Conservation (phyloP, 2,113 vertebrate genomes). For the Aleadryas rufinucha region DNA sequence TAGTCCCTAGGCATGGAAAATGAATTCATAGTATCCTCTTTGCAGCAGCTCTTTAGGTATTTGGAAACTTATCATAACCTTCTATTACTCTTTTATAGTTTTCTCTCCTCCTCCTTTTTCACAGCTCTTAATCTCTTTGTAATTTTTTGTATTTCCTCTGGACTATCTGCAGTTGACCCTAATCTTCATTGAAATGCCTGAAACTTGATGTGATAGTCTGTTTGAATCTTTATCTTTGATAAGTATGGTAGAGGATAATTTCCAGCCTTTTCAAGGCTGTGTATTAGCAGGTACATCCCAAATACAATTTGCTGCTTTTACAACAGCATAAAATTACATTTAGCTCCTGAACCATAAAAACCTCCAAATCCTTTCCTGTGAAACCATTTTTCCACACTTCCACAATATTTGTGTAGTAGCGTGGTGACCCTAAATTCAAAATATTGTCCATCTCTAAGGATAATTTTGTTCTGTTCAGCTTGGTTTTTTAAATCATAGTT, state of each 20-base stretch:
- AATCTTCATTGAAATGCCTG: not conserved
- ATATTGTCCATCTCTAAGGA: not conserved
- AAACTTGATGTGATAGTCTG: not conserved
- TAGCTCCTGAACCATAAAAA: not conserved
- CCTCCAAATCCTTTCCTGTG: not conserved
- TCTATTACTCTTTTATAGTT: not conserved
- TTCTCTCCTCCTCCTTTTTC: not conserved
- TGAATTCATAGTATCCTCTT: not conserved
- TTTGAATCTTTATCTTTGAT: not conserved
- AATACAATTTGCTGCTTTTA: slow-evolving; percentile 8
- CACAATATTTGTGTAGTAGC: not conserved
- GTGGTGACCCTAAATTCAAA: not conserved
- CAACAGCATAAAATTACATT: not conserved
- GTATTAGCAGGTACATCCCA: not conserved
- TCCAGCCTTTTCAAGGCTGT: not conserved
- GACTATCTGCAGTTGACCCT: not conserved
- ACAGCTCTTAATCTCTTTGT: not conserved
- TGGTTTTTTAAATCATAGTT: not conserved
- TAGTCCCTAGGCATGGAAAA: slow-evolving; percentile 1
- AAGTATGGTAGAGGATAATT: not conserved
- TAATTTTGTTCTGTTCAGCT: not conserved
- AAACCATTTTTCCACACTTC: not conserved
- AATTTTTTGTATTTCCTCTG: not conserved
- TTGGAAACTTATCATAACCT: not conserved
- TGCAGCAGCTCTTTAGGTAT: not conserved